A percentile compares a stretch with the other conserved stretches of the same genome.
phyloP scores from a whole-genome alignment of 2,797 vertebrate genomes.

The Pseudochaenichthys georgianus region DNA sequence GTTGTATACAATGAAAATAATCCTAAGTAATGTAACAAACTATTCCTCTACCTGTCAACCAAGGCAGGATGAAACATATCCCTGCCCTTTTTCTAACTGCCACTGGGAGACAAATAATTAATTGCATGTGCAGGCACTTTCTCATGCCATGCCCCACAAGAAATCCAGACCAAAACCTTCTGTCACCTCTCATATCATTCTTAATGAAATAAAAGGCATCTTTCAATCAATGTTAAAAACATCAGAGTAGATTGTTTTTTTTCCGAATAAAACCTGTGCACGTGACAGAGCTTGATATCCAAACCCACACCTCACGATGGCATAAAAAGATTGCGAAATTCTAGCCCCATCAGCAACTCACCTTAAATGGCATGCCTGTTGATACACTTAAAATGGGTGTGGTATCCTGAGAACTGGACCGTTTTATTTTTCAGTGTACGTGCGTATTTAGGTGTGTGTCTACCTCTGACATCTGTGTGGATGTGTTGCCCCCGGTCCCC shows the following conservation, averaged over 20 bases:
- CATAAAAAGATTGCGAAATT: background rate
- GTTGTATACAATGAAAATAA: too few species aligned
- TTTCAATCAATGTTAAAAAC: too few species aligned
- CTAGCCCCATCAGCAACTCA: background rate
- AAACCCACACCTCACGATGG: background rate
- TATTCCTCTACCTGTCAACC: background rate
- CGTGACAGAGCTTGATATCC: background rate
- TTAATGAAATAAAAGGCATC: too few species aligned
- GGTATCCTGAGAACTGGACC: background rate
- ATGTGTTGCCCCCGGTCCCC: slow-evolving; percentile 87
- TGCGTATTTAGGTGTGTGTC: background rate
- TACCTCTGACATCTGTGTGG: slow-evolving; percentile 38
- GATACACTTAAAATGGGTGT: slow-evolving; percentile 3
- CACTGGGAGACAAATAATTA: background rate
- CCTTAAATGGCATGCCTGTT: background rate
- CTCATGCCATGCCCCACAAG: slow-evolving; percentile 18
- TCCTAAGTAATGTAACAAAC: too few species aligned
- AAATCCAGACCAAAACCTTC: background rate
- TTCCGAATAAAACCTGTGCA: too few species aligned
- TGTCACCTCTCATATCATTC: background rate
- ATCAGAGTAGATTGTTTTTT: background rate
- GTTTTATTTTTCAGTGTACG: background rate
- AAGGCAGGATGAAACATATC: background rate
- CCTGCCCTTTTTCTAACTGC: background rate
- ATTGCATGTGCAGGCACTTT: background rate